These are phyloP conservation scores for Fringilla coelebs DNA, from an alignment of 2,797 vertebrate species.

Conservation along the genomic window DNA sequence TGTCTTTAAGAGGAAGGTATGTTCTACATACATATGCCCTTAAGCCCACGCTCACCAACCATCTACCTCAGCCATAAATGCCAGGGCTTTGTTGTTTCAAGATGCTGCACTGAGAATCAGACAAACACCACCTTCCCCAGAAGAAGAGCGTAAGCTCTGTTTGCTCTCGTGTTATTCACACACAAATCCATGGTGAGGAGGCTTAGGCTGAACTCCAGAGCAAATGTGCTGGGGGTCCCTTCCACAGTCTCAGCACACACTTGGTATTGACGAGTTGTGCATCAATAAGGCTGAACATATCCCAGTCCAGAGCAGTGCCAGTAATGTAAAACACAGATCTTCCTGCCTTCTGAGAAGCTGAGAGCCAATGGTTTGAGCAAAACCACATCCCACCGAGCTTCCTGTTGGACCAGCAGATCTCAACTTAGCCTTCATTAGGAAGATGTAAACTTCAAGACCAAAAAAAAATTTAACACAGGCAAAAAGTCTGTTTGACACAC, in stretches of 20 bases:
- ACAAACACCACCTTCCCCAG: not conserved
- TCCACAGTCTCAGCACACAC: not conserved
- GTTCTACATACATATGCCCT: not conserved
- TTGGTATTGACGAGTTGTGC: not conserved
- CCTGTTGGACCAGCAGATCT: not conserved
- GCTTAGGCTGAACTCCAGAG: not conserved
- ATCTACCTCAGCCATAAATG: not conserved
- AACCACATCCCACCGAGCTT: not conserved
- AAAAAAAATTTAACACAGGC: not conserved
- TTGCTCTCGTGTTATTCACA: not conserved
- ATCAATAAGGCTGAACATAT: not conserved
- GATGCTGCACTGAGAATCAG: not conserved
- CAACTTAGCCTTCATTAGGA: not conserved
- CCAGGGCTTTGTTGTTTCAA: not conserved
- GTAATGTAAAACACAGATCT: not conserved
- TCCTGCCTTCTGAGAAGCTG: not conserved
- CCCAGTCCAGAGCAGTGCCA: not conserved
- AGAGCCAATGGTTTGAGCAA: not conserved
- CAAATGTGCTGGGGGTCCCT: not conserved
- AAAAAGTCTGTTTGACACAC: not conserved
- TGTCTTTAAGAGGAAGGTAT: not conserved
- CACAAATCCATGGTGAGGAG: not conserved
- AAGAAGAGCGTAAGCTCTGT: not conserved
- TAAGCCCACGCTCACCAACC: not conserved
- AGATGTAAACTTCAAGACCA: not conserved